These are phyloP conservation scores for Bombus fervidus DNA, from an alignment of 1,140 invertebrate species.

Conservation along the genomic window DNA sequence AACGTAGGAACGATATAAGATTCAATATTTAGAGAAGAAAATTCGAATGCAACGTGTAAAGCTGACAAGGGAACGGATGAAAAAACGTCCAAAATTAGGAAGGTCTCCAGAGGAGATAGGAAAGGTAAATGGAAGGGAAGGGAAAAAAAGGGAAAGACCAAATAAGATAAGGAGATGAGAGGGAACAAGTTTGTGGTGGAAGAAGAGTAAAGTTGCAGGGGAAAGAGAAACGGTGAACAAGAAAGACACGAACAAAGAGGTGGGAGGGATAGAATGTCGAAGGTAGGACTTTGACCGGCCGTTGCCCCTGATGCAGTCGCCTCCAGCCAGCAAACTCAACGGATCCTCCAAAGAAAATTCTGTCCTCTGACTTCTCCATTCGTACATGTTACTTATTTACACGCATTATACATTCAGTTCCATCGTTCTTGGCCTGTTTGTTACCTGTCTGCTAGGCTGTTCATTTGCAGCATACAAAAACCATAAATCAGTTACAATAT, in stretches of 20 bases:
- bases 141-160: not conserved
- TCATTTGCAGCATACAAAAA: not conserved
- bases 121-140: not conserved
- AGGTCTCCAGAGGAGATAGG: not conserved
- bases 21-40: not conserved
- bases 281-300: constrained; percentile 80
- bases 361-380: constrained; percentile 35
- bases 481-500: not conserved
- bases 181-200: constrained; percentile 21
- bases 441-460: not conserved
- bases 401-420: not conserved
- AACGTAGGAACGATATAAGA: not conserved
- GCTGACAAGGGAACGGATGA: not conserved
- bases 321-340: constrained; percentile 36
- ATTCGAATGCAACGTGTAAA: not conserved
- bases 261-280: constrained; percentile 50
- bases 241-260: constrained; percentile 49
- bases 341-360: constrained; percentile 51
- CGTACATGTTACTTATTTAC: not conserved
- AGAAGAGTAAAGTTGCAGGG: constrained; percentile 28
- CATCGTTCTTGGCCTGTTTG: not conserved
- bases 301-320: constrained; percentile 72
- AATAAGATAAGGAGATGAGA: constrained; percentile 32
- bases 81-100: not conserved
- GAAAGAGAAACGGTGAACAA: constrained; percentile 39